These are phyloP conservation scores for Spodoptera picta DNA, from an alignment of 2,888 invertebrate genomes.

Conservation along the genomic window DNA sequence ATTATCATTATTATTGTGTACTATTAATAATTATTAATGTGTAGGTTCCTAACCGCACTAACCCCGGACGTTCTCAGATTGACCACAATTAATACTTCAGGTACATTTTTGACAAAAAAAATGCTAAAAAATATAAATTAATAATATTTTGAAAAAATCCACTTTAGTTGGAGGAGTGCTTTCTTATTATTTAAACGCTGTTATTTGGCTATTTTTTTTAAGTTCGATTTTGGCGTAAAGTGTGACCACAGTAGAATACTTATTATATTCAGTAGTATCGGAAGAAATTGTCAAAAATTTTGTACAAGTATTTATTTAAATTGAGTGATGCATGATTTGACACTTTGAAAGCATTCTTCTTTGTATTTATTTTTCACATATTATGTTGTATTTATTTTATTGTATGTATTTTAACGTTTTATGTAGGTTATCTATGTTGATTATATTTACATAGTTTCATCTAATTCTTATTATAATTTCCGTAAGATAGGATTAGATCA, in stretches of 20 bases:
- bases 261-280: constrained; percentile 43
- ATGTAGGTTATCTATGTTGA: constrained; percentile 33
- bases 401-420: constrained; percentile 28
- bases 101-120: constrained; percentile 71
- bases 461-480: background rate
- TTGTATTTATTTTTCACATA: constrained; percentile 39
- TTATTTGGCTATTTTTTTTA: constrained; percentile 65
- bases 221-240: constrained; percentile 49
- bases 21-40: constrained; percentile 64
- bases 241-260: constrained; percentile 52
- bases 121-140: constrained; percentile 70
- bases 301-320: constrained; percentile 40
- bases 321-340: constrained; percentile 59
- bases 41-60: constrained; percentile 88
- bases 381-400: constrained; percentile 34
- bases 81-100: constrained; percentile 88
- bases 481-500: constrained; percentile 19
- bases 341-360: constrained; percentile 86
- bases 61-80: constrained; percentile 88
- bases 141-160: constrained; percentile 50
- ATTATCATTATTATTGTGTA: constrained; percentile 56
- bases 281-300: constrained; percentile 42
- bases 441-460: constrained; percentile 37
- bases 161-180: constrained; percentile 83
- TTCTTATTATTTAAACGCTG: constrained; percentile 76